These are phyloP conservation scores for Lagodon rhomboides DNA, from an alignment of 2,797 vertebrate species.

Conservation along the genomic window DNA sequence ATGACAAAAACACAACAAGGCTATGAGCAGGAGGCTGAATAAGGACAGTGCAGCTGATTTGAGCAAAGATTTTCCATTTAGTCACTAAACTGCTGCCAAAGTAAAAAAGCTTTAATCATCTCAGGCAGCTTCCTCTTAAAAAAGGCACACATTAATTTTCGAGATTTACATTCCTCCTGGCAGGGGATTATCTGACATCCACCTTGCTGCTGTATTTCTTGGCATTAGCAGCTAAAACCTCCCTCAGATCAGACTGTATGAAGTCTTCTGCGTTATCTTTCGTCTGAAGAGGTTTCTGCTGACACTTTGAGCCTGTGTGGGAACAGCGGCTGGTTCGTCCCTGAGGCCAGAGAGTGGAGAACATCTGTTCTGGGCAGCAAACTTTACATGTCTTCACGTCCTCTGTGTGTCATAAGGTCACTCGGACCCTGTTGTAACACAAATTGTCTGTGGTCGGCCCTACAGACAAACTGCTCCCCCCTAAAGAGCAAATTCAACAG, in stretches of 20 bases:
- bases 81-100: background rate
- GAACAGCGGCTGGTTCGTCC: slow-evolving; percentile 38
- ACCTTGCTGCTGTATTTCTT: background rate
- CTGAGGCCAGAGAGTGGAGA: slow-evolving; percentile 64
- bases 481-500: slow-evolving; percentile 12
- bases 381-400: slow-evolving; percentile 65
- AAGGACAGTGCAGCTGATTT: background rate
- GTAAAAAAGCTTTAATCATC: background rate
- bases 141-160: background rate
- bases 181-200: background rate
- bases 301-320: slow-evolving; percentile 16
- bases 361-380: slow-evolving; percentile 78
- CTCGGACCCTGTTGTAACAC: slow-evolving; percentile 62
- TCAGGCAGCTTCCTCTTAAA: background rate
- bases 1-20: background rate
- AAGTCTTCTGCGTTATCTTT: background rate
- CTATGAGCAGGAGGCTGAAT: background rate
- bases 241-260: background rate
- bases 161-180: background rate
- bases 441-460: slow-evolving; percentile 55
- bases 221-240: background rate
- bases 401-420: slow-evolving; percentile 74
- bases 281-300: background rate
- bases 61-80: background rate
- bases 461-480: slow-evolving; percentile 27